phyloP scores from a whole-genome alignment of 2,797 vertebrate genomes.

The Falco naumanni region DNA sequence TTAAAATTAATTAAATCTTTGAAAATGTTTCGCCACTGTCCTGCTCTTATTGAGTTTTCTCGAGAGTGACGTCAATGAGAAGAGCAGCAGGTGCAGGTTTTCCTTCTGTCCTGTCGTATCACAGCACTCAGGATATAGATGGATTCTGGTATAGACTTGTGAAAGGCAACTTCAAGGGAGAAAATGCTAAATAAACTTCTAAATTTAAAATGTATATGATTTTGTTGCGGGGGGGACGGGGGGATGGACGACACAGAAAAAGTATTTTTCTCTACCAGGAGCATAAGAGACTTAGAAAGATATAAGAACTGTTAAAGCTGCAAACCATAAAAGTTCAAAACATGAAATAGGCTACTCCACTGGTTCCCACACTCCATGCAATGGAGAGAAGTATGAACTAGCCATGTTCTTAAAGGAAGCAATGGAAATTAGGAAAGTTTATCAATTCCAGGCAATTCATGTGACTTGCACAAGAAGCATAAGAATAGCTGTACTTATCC shows the following conservation, averaged over 20 bases:
- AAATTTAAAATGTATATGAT: not conserved
- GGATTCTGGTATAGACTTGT: not conserved
- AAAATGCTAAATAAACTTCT: not conserved
- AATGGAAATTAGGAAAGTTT: not conserved
- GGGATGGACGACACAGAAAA: not conserved
- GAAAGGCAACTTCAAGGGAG: not conserved
- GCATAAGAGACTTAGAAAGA: not conserved
- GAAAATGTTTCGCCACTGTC: not conserved
- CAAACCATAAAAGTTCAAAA: not conserved
- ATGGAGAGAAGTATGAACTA: not conserved
- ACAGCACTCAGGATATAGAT: not conserved
- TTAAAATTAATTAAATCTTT: conserved; percentile 37
- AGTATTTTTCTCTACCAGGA: not conserved
- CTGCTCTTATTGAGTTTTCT: not conserved
- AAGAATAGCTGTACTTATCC: not conserved
- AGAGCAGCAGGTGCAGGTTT: not conserved
- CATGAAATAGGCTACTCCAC: not conserved
- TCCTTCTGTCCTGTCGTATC: not conserved
- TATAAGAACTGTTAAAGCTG: not conserved
- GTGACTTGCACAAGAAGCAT: not conserved
- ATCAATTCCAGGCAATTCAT: not conserved
- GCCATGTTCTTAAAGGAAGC: not conserved
- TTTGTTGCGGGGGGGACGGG: not conserved
- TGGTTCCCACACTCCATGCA: not conserved
- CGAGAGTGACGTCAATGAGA: not conserved